Conservation (phyloP, 2,113 vertebrate genomes). For the Drymodes brunneopygia region DNA sequence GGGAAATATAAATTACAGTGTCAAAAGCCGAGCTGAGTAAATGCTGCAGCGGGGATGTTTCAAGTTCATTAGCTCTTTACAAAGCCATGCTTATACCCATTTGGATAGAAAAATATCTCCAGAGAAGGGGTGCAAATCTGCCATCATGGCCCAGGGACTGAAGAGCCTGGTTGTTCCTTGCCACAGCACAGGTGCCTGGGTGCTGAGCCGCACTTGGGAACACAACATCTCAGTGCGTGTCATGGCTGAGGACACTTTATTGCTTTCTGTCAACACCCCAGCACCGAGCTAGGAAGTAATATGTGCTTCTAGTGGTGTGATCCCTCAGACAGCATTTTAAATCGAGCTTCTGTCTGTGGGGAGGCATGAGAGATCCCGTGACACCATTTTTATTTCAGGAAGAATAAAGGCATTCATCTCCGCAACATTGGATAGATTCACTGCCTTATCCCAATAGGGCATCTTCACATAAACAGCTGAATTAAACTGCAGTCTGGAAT, state of each 20-base stretch:
- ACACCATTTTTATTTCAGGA: conserved; percentile 51
- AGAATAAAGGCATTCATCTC: conserved; percentile 62
- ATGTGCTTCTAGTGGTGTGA: conserved; percentile 29
- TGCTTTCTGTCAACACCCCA: conserved; percentile 46
- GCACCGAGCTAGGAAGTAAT: conserved; percentile 9
- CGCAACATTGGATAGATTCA: background rate
- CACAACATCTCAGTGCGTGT: background rate
- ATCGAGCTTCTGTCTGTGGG: conserved; percentile 42
- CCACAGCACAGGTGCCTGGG: background rate
- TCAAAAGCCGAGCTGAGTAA: background rate
- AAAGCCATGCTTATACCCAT: background rate
- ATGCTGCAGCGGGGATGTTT: background rate
- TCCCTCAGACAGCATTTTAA: conserved; percentile 49
- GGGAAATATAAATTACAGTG: background rate
- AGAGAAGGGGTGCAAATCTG: background rate
- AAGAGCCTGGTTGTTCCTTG: background rate
- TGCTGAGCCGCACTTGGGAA: background rate
- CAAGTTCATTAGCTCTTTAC: background rate
- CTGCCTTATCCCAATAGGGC: conserved; percentile 25
- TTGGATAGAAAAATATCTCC: background rate
- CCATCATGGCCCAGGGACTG: background rate
- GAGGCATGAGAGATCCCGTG: conserved; percentile 36
- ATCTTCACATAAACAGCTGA: conserved; percentile 25
- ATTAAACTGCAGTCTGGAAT: conserved; percentile 1
- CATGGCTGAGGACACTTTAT: conserved; percentile 37